Base-by-base conservation (phyloP, 2,888 invertebrate genomes). In the Diadegma fenestrale region DNA sequence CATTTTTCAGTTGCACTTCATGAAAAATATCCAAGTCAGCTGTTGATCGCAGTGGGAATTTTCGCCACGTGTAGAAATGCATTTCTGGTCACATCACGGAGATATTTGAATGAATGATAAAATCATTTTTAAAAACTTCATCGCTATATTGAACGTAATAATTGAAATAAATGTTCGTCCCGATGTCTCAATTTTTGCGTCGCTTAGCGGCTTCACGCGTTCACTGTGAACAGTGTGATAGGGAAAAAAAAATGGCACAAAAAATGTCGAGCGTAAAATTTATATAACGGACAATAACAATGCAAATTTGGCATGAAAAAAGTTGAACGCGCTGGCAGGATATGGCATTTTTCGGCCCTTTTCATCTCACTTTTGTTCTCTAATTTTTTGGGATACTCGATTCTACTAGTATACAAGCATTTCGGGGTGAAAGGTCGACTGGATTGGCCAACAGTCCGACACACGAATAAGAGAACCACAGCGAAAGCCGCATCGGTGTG, bases 231-330 rank as follows among this genome's bases (percentile, higher is more conserved):
- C 61, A 12, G 26, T 10, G 26, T 58, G 45, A 37, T 26, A 26
- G 2, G 14, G 0, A 12, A 37, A 72, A 69, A 72, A 30, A 10
- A 7, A 37, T 10, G 6, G 54, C 12, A 14, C 1, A 12, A 45
- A 72, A 73, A 76, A 41, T 12, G 63, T 54, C 68, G 58, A 64
- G 26, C 10, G n/a, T 19, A 61, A 82, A 82, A 71, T 72, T 43
- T 43, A 51, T 41, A 64, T 37, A 68, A 58, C 61, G 19, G 22
- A 83, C 88, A 88, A 90, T 90, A 86, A 90, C 88, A 89, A 90
- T 90, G 89, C 85, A 90, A 90, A 90, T 90, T 85, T 86, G 80
- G 80, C 85, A 86, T 88, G 88, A 90, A 90, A 90, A 88, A 87
- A 88, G 88, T 84, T 77, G 71, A 58, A 19, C 14, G 41, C 26